Base-by-base conservation (phyloP, 2,888 invertebrate species). In the Cosmorhoe ocellata region DNA sequence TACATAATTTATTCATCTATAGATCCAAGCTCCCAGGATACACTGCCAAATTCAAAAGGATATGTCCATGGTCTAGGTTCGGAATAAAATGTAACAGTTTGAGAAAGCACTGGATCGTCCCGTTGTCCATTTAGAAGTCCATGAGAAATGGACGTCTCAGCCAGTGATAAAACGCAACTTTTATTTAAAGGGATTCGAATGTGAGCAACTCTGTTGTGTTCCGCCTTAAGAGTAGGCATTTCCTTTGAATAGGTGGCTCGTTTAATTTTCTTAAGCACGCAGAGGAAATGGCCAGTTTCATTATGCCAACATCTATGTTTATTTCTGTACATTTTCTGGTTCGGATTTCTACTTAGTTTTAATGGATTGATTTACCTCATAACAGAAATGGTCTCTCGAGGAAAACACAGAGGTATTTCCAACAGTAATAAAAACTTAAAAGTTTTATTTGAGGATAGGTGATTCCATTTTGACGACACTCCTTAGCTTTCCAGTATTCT, bases 81-180 rank as follows among this genome's bases (percentile, higher is more conserved):
- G 55, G 56, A 59, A 63, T 66, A 64, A 68, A 67, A 61, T 61
- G 59, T 58, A 67, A 62, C 64, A 63, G 51, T 66, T 61, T 64
- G 67, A 66, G 64, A 64, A 71, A 76, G 58, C 67, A 67, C 69
- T 75, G 58, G 65, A 65, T 67, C 62, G 58, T 73, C 72, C 68
- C 74, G 74, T 73, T 76, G 77, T 77, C 72, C 76, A 77, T 76
- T 79, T 76, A 68, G 61, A 55, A 67, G 63, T 59, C 62, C 70
- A 64, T 69, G 67, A 73, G 71, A 76, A 80, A 79, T 75, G 73
- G 72, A 68, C 71, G 67, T 64, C 77, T 70, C 66, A 76, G 71
- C 71, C 73, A 69, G 76, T 75, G 78, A 82, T 80, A 81, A 79
- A 83, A 81, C 67, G 75, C 70, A 79, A 80, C 78, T 81, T 79